Evolutionary conservation across 2,113 vertebrate genomes (phyloP), one percentile per base, ranked within the genome.

Genomic region (Leuciscus idus): DNA sequence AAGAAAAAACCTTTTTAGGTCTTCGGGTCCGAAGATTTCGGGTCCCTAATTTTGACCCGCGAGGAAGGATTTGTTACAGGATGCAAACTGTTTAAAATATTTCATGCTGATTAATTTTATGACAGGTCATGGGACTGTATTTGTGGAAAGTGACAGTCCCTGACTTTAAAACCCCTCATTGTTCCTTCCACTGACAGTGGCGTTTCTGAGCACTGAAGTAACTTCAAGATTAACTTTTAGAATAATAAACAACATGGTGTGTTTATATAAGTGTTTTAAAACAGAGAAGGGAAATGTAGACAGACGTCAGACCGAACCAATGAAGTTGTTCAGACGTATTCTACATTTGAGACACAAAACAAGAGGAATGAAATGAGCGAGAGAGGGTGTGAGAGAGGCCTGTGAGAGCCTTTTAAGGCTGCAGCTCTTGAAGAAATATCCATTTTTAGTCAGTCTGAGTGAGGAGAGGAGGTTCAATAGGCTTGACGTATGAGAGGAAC

Each of bases 371-470:
- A 87, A 46, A 76, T 68, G 36, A 77, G 85, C 73, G 68, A 87
- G 87, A 84, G 48, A 79, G 46, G 21, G 79, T 2, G 55, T 57
- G 19, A 21, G 85, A 81, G 36, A 70, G 15, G 70, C n/a, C 81
- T 86, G 30, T 84, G 75, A 81, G 86, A 81, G 86, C 93, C 93
- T 92, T 93, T 92, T 92, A 94, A 90, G 92, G 93, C 85, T 86
- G 88, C 74, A 84, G 87, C 90, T 82, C 43, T 6, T 6, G 52
- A 68, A 86, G 85, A 90, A 89, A 87, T 76, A 74, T 86, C 90
- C 88, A 89, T 92, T 93, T 93, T 93, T 93, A 93, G 91, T 85
- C 89, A 68, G 79, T 81, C 72, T 87, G 81, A 52, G 21, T 8
- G 52, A 39, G 52, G 55, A 48, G 70, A 87, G 76, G 21, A 43